A percentile compares a stretch with the other conserved stretches of the same genome.
phyloP scores from a whole-genome alignment of 2,113 vertebrate species.

The Paradisaea rubra region DNA sequence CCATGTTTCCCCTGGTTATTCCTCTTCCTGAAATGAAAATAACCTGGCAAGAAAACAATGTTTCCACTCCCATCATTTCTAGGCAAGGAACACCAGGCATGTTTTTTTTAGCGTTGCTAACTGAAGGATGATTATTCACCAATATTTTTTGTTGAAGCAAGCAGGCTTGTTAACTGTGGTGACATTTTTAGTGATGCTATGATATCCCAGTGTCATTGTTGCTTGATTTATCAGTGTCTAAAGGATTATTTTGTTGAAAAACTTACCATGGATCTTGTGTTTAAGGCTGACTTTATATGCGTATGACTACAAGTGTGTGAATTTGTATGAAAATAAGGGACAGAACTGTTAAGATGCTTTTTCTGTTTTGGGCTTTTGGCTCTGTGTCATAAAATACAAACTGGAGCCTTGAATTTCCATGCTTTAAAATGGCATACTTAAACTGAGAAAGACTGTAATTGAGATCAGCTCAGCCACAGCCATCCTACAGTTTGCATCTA shows the following conservation, averaged over 20 bases:
- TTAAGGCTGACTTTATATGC: neutral
- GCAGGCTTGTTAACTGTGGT: constrained; percentile 36
- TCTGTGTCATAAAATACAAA: neutral
- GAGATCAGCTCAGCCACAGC: neutral
- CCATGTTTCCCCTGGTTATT: constrained; percentile 43
- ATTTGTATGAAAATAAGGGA: constrained; percentile 32
- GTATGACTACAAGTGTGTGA: neutral
- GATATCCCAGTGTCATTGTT: neutral
- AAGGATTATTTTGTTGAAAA: constrained; percentile 25
- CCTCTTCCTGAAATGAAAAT: constrained; percentile 53
- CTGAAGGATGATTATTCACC: constrained; percentile 25
- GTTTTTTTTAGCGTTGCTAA: neutral
- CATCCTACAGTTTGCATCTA: neutral
- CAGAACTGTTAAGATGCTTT: neutral
- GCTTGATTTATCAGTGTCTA: constrained; percentile 24
- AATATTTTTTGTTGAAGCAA: constrained; percentile 28
- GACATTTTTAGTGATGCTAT: constrained; percentile 30
- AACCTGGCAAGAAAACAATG: constrained; percentile 59
- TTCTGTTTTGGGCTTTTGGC: constrained; percentile 18
- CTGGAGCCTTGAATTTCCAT: neutral
- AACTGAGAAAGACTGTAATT: neutral
- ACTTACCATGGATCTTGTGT: neutral
- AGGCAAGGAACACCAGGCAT: neutral
- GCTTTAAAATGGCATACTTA: neutral
- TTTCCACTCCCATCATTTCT: constrained; percentile 22